A percentile compares a stretch with the other conserved stretches of the same genome.
Conservation (phyloP, 2,113 vertebrate genomes). For the Acrocephalus arundinaceus region DNA sequence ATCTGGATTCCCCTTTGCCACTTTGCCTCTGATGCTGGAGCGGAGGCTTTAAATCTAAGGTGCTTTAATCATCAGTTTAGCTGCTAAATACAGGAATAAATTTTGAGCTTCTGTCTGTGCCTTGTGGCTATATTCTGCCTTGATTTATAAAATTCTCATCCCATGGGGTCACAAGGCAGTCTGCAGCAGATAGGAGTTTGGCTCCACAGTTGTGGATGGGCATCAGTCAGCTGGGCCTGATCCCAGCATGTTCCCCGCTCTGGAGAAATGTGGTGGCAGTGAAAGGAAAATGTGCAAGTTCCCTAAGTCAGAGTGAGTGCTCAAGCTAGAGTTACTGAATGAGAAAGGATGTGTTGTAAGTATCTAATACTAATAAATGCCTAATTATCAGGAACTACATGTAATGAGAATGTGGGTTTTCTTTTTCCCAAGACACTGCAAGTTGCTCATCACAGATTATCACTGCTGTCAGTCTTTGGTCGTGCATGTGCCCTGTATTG, state of each 20-base stretch:
- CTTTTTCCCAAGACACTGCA: background rate
- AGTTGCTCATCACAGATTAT: background rate
- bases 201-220: background rate
- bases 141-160: slow-evolving; percentile 30
- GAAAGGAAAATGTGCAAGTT: background rate
- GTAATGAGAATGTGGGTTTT: background rate
- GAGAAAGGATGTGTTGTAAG: background rate
- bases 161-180: background rate
- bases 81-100: slow-evolving; percentile 42
- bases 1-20: background rate
- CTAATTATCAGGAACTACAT: background rate
- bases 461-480: background rate
- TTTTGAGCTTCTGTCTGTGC: background rate
- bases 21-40: background rate
- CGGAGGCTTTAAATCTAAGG: slow-evolving; percentile 33
- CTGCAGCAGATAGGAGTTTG: background rate
- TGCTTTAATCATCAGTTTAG: slow-evolving; percentile 41
- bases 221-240: background rate
- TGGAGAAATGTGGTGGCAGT: background rate
- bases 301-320: background rate
- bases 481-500: accelerated
- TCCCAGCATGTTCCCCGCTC: background rate
- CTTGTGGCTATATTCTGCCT: background rate
- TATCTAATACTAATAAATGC: background rate
- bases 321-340: background rate